phyloP scores from a whole-genome alignment of 2,888 invertebrate genomes.

The Zygothrica quintamaculata region DNA sequence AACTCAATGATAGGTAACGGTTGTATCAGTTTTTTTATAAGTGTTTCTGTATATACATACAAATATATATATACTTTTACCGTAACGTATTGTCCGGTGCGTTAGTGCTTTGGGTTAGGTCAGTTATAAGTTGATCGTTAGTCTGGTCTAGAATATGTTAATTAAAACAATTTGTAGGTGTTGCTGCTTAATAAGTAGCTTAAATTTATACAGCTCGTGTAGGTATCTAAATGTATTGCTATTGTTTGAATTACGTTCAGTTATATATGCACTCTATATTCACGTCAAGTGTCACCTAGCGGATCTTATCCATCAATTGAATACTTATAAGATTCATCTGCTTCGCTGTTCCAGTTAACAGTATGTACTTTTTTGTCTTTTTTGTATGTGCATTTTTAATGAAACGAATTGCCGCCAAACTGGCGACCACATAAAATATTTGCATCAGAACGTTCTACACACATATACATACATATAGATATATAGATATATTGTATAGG shows the following conservation, averaged over 20 bases:
- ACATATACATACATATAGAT: slow-evolving; percentile 6
- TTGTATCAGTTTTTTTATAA: neutral
- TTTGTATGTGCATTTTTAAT: slow-evolving; percentile 62
- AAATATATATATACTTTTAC: no score
- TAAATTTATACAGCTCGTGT: slow-evolving; percentile 2
- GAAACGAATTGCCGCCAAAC: slow-evolving; percentile 48
- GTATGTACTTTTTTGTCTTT: slow-evolving; percentile 43
- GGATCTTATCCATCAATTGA: slow-evolving; percentile 39
- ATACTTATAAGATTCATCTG: slow-evolving; percentile 54
- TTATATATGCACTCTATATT: no score
- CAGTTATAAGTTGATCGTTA: slow-evolving; percentile 4
- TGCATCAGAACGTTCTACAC: slow-evolving; percentile 61
- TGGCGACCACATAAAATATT: slow-evolving; percentile 64
- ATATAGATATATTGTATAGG: no score
- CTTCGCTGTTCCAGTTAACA: slow-evolving; percentile 54
- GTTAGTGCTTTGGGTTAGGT: slow-evolving; percentile 2
- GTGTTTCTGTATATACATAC: no score
- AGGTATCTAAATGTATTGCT: neutral
- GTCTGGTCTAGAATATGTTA: slow-evolving; percentile 6
- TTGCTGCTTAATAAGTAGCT: neutral
- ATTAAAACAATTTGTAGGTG: slow-evolving; percentile 4
- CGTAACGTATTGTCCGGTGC: neutral
- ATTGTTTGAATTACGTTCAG: no score
- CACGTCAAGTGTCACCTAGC: slow-evolving; percentile 47
- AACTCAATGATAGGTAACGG: slow-evolving; percentile 3